phyloP scores from a whole-genome alignment of 2,113 vertebrate species.

The Pedetes capensis region DNA sequence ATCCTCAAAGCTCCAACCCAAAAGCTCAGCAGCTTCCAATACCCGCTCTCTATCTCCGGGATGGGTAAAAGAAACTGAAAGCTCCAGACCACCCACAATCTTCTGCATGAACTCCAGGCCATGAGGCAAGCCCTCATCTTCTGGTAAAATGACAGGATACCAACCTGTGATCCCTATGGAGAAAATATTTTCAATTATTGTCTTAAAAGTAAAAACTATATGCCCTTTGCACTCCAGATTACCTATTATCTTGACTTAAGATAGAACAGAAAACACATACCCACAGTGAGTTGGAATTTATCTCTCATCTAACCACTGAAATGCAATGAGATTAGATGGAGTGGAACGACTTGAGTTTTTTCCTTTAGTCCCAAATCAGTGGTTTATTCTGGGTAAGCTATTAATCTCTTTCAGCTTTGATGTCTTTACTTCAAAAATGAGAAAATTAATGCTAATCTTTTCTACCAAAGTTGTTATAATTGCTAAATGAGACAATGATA shows the following conservation, averaged over 20 bases:
- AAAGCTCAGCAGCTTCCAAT: slow-evolving; percentile 85
- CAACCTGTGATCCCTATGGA: slow-evolving; percentile 91
- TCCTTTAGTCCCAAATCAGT: neutral
- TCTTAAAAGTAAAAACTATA: slow-evolving; percentile 18
- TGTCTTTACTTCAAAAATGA: slow-evolving; percentile 9
- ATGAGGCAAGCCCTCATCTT: slow-evolving; percentile 46
- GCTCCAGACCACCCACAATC: slow-evolving; percentile 90
- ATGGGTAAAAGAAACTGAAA: slow-evolving; percentile 89
- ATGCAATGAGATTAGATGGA: neutral
- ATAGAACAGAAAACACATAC: slow-evolving; percentile 32
- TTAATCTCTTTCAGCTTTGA: neutral
- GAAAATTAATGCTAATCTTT: slow-evolving; percentile 28
- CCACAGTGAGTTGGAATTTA: neutral
- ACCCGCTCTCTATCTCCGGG: slow-evolving; percentile 89
- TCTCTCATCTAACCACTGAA: slow-evolving; percentile 20
- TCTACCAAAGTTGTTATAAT: neutral
- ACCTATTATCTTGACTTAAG: neutral
- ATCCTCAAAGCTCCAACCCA: slow-evolving; percentile 87
- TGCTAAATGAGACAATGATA: neutral
- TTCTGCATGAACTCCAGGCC: slow-evolving; percentile 70
- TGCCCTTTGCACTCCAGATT: neutral
- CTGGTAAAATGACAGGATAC: slow-evolving; percentile 87
- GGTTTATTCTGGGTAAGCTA: neutral
- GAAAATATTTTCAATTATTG: slow-evolving; percentile 47
- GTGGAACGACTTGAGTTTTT: neutral